Evolutionary conservation across 2,888 invertebrate genomes (phyloP), one percentile per base, ranked within the genome.

Genomic region (Atherix ibis): DNA sequence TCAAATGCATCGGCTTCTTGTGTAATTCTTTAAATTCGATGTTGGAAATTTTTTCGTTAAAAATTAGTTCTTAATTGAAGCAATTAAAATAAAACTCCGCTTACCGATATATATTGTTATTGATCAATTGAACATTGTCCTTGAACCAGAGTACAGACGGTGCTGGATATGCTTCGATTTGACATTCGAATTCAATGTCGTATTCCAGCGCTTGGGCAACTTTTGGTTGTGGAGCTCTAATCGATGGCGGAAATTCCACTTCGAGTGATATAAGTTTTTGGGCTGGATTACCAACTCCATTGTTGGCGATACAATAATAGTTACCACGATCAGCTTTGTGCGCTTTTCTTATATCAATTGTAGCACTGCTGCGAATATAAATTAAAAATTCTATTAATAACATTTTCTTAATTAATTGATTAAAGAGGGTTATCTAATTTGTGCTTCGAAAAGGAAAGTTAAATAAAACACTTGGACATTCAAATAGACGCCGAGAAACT

Each of bases 201-300:
- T 58, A 53, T 17, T 49, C 44, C 5, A 50, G 18, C 39, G 52
- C 50, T 37, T 61, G 60, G 1, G 56, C 62, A 17, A 59, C 52
- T 47, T 58, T 58, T 13, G 60, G 60, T 4, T 54, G 47, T 25
- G 48, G 44, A 5, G 54, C 51, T 4, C 51, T 47, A n/a, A 62
- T 58, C 36, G 53, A 49, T 1, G 60, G 60, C 0, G 51, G 50
- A 37, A 61, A 61, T 44, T 60, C 60, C 5, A 61, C 56, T 29
- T 61, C 62, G 3, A 61, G 44, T 3, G 50, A 50, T 26, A 61
- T 43, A 28, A 51, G 34, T n/a, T 54, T 50, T 26, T 47, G 47
- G 30, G 55, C 58, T 4, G 57, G 53, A 29, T 50, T 44, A 3
- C 61, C 60, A 24, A 57, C 56, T 6, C 54, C 56, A 41, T 61